Evolutionary conservation across 2,888 invertebrate genomes (phyloP), one percentile per base, ranked within the genome.

Genomic region (Epiblema foenella): DNA sequence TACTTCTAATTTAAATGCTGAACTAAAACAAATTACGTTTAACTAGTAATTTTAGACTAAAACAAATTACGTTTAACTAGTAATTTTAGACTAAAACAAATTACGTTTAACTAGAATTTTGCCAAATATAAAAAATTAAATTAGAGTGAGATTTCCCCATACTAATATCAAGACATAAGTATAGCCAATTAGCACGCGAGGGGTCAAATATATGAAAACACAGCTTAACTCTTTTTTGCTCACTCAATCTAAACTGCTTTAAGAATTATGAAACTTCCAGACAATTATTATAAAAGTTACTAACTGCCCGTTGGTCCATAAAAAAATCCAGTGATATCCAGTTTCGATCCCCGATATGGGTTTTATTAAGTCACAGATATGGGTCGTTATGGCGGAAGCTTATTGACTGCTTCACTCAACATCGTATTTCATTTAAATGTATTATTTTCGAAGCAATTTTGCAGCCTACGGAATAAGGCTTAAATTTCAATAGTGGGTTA

Each of bases 301-400:
- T 39, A 68, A 68, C 46, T 59, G 64, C 64, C 64, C 52, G 18
- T 42, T 11, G n/a, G 59, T 59, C 65, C 70, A 70, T 70, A 70
- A 70, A 70, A 63, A 59, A 52, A 57, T 52, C 59, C 70, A 49
- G 17, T 20, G 54, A 59, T 49, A 70, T 66, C 54, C 70, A 65
- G 58, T 69, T 54, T 65, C 58, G 42, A 70, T 70, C 70, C 70
- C 54, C 65, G 60, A 60, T 76, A 68, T 75, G 66, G 72, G 72
- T 87, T 88, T 88, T 89, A 89, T 89, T 86, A 83, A 88, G 84
- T 86, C 85, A 71, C 83, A 82, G 78, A 85, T 85, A 85, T 85
- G 83, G 82, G 73, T 77, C 81, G 82, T 86, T 87, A 86, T 88
- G 85, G 85, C 85, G 77, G 76, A 77, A 76, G 75, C 82, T 79